phyloP scores from a whole-genome alignment of 2,888 invertebrate genomes.

The Oxyteleia sp. region DNA sequence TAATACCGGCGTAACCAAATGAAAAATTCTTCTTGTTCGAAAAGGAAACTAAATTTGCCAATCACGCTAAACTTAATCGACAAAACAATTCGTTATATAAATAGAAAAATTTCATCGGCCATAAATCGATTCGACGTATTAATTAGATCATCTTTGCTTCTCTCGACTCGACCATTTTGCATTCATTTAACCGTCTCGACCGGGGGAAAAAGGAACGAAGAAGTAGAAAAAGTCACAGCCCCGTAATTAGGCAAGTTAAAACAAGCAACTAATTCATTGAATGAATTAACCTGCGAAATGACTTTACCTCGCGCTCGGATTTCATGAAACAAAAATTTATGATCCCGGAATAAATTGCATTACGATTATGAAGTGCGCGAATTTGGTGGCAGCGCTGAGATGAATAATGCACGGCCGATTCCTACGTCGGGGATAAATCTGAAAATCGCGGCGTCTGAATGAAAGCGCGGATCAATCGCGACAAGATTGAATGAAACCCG shows the following conservation, averaged over 20 bases:
- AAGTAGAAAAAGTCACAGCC: background rate
- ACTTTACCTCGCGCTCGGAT: background rate
- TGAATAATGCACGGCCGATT: slow-evolving; percentile 44
- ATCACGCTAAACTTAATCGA: background rate
- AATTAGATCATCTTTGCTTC: background rate
- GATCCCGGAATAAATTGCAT: slow-evolving; percentile 12
- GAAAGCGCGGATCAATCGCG: slow-evolving; percentile 53
- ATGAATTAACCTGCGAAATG: background rate
- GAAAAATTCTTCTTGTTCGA: too few species aligned
- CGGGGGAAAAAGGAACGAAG: background rate
- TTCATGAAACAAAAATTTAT: slow-evolving; percentile 7
- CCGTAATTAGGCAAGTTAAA: background rate
- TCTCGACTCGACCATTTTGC: background rate
- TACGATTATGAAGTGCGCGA: slow-evolving; percentile 24
- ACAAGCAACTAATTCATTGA: background rate
- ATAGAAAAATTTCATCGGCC: background rate
- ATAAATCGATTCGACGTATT: background rate
- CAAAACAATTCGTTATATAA: background rate
- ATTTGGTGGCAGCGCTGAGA: background rate
- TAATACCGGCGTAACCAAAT: too few species aligned
- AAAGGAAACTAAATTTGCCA: background rate
- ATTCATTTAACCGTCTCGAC: background rate
- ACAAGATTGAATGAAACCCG: slow-evolving; percentile 53
- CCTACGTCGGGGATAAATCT: slow-evolving; percentile 28
- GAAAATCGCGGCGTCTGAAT: slow-evolving; percentile 36